Conservation (phyloP, 2,113 vertebrate genomes). For the Martes martes region DNA sequence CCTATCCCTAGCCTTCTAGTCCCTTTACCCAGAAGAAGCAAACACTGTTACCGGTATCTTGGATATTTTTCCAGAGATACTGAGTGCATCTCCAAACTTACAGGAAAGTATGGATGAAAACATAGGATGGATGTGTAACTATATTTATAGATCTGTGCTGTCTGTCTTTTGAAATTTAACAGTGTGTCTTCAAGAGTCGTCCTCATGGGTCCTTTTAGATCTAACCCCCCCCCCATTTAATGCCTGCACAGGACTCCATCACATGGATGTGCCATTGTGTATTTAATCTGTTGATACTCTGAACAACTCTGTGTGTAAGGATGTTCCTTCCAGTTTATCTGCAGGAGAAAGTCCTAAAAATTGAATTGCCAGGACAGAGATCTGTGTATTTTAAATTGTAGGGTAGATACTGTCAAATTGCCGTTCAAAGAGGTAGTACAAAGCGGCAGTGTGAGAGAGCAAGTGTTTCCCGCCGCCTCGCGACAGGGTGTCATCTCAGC, state of each 20-base stretch:
- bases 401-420: not conserved
- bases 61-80: not conserved
- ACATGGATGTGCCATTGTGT: not conserved
- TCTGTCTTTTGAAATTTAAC: not conserved
- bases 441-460: rapidly evolving
- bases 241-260: not conserved
- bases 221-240: not conserved
- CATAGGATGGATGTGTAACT: not conserved
- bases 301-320: not conserved
- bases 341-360: not conserved
- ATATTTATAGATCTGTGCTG: not conserved
- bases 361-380: not conserved
- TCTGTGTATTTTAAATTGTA: not conserved
- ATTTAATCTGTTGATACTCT: not conserved
- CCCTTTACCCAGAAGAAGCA: not conserved
- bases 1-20: not conserved
- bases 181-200: not conserved
- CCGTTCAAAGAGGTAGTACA: not conserved
- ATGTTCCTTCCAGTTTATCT: not conserved
- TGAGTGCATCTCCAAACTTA: not conserved
- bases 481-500: rapidly evolving
- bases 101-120: not conserved
- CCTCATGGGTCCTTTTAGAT: not conserved
- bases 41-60: not conserved
- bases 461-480: not conserved